Evolutionary conservation across 2,797 vertebrate species (phyloP), one percentile per base, ranked within the genome.

Genomic region (Rhinatrema bivittatum): DNA sequence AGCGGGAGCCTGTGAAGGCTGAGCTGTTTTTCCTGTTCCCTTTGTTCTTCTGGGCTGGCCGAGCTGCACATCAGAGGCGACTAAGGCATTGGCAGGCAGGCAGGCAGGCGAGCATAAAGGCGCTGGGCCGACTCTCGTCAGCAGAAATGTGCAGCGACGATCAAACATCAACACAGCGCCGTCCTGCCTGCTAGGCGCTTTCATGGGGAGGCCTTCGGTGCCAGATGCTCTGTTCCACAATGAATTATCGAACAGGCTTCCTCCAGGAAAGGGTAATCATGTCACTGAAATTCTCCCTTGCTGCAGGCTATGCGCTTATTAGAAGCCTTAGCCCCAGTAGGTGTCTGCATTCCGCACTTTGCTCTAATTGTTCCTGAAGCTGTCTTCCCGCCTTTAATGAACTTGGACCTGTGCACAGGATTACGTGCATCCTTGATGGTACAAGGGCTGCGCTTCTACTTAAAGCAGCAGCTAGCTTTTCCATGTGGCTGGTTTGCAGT

Each of bases 361-460:
- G 11, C 16, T 16, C n/a, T 12, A n/a, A 38, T 32, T 3, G 13
- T 15, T 29, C 16, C 19, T 16, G 2, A n/a, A 29, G 25, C n/a
- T 47, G 54, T 44, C 36, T 27, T 9, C 2, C 2, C 1, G 2
- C 1, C 4, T 20, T 4, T 5, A 1, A 0, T 21, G 29, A 29
- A 33, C 23, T 36, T 23, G 26, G 25, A 36, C 29, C 19, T 8
- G 2, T 17, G 32, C 10, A 19, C 2, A 2, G 36, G 25, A 24
- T 38, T 12, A 39, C 33, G 38, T 20, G 33, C 46, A 46, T 50
- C 32, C 30, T 36, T 39, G 19, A 24, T 32, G 46, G 47, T 20
- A 18, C 13, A 36, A 30, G 17, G 16, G 33, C 29, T 27, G 18
- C 2, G 15, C 7, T 1, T 1, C 10, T 2, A 23, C 25, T 27